Conservation (phyloP, 2,888 invertebrate genomes). For the Abrostola tripartita region DNA sequence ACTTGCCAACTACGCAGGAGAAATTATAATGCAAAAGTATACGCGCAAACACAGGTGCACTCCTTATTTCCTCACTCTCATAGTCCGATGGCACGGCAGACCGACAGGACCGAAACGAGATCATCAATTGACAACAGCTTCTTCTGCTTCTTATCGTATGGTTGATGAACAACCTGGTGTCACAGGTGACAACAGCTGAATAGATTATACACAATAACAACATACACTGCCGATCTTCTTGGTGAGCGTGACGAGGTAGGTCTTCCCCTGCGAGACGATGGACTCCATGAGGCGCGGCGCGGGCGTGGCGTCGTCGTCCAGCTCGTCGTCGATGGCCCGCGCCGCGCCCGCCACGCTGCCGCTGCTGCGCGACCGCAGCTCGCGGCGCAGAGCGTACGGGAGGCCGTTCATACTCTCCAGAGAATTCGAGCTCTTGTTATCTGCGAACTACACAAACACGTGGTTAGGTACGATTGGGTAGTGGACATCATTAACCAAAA, state of each 20-base stretch:
- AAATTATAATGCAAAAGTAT: too few species aligned
- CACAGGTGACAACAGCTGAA: not conserved
- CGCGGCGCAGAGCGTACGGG: conserved; percentile 67
- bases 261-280: conserved; percentile 81
- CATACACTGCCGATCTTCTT: conserved; percentile 83
- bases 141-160: too few species aligned
- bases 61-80: too few species aligned
- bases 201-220: conserved; percentile 23
- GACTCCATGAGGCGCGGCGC: conserved; percentile 82
- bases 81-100: too few species aligned
- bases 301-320: conserved; percentile 60
- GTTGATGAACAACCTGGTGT: too few species aligned
- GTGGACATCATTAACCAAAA: too few species aligned
- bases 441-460: conserved; percentile 72
- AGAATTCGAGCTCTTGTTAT: conserved; percentile 75
- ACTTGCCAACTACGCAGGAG: too few species aligned
- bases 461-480: too few species aligned
- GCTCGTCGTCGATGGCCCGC: conserved; percentile 56
- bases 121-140: too few species aligned
- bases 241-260: conserved; percentile 80
- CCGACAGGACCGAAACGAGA: too few species aligned
- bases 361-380: conserved; percentile 56
- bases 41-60: too few species aligned
- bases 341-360: conserved; percentile 51
- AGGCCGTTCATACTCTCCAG: conserved; percentile 74